These are phyloP conservation scores for Girardia tigrina DNA, from an alignment of 2,888 invertebrate genomes.

Conservation along the genomic window DNA sequence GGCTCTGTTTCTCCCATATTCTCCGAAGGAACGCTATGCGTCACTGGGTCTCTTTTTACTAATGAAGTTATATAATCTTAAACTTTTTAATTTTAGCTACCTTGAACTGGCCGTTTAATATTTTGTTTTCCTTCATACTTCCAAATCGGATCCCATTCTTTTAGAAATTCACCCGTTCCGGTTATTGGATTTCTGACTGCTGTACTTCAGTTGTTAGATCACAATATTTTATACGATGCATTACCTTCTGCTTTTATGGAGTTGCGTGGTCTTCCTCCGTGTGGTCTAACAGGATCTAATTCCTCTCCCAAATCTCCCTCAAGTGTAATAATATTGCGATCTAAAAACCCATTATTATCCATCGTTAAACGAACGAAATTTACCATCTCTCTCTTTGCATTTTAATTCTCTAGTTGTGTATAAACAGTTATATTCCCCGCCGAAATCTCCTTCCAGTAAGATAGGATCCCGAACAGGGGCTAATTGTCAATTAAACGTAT, in stretches of 20 bases:
- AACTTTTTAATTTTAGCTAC: neutral
- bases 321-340: slow-evolving; percentile 28
- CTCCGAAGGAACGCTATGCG: slow-evolving; percentile 26
- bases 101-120: slow-evolving; percentile 27
- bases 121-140: slow-evolving; percentile 30
- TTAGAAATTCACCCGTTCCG: slow-evolving; percentile 33
- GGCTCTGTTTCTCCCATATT: slow-evolving; percentile 30
- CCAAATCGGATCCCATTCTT: slow-evolving; percentile 37
- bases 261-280: slow-evolving; percentile 32
- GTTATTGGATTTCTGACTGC: slow-evolving; percentile 34
- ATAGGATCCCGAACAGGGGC: slow-evolving; percentile 26
- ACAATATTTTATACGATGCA: neutral
- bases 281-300: slow-evolving; percentile 31
- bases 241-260: slow-evolving; percentile 25
- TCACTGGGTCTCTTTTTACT: slow-evolving; percentile 32
- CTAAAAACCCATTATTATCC: no score
- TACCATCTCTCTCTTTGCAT: slow-evolving; percentile 29
- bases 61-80: neutral
- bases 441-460: neutral
- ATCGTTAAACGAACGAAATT: no score
- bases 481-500: neutral
- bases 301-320: slow-evolving; percentile 31
- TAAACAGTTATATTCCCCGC: slow-evolving; percentile 30
- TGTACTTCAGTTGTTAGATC: neutral
- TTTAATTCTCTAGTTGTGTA: slow-evolving; percentile 28